phyloP scores from a whole-genome alignment of 2,797 vertebrate species.

The Pseudochaenichthys georgianus region DNA sequence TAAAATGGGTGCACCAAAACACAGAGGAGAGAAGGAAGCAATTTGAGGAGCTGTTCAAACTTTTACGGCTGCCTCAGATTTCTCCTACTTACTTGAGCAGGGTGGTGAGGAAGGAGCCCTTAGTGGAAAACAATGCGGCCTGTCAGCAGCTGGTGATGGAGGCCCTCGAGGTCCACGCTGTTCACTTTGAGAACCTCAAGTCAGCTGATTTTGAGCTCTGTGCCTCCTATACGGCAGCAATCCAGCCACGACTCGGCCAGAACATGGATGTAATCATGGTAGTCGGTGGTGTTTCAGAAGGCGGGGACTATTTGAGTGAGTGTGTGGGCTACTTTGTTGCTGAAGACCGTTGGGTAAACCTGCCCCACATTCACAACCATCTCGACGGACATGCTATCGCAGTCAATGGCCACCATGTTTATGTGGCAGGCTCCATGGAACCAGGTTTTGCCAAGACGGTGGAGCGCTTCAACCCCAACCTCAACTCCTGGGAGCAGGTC shows the following conservation, averaged over 20 bases:
- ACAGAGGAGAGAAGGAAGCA: slow-evolving; percentile 86
- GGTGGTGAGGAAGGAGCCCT: slow-evolving; percentile 88
- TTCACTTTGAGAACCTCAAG: slow-evolving; percentile 87
- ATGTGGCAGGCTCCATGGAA: slow-evolving; percentile 95
- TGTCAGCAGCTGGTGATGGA: slow-evolving; percentile 88
- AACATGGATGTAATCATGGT: slow-evolving; percentile 97
- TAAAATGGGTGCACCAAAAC: slow-evolving; percentile 90
- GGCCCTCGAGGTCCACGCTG: slow-evolving; percentile 90
- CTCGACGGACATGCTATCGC: slow-evolving; percentile 92
- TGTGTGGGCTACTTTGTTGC: slow-evolving; percentile 94
- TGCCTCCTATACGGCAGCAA: slow-evolving; percentile 52
- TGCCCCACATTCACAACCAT: slow-evolving; percentile 94
- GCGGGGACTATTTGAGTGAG: slow-evolving; percentile 93
- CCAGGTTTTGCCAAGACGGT: slow-evolving; percentile 93
- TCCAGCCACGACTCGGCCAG: slow-evolving; percentile 91
- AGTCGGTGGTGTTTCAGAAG: slow-evolving; percentile 92
- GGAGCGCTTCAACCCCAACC: slow-evolving; percentile 90
- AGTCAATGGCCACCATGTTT: slow-evolving; percentile 88
- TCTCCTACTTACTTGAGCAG: slow-evolving; percentile 90
- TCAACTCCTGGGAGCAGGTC: slow-evolving; percentile 93
- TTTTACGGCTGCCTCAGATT: slow-evolving; percentile 90
- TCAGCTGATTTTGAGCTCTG: slow-evolving; percentile 79
- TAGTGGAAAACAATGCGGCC: slow-evolving; percentile 84
- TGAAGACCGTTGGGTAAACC: slow-evolving; percentile 94
- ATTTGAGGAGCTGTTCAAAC: slow-evolving; percentile 91